Evolutionary conservation across 2,888 invertebrate species (phyloP).

Genomic region (Hirtodrosophila duncani): DNA sequence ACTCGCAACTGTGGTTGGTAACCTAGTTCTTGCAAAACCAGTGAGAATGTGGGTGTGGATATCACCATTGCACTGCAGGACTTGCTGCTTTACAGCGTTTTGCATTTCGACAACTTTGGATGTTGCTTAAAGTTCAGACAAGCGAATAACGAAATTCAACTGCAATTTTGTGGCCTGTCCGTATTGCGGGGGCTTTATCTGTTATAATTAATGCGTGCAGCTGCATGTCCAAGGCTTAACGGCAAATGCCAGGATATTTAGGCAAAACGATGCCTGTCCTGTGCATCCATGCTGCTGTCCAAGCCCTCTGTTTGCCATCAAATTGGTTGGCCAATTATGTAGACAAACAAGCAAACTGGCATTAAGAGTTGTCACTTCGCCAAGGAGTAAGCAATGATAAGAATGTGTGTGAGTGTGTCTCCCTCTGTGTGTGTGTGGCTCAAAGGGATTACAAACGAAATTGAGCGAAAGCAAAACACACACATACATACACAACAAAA

Average conservation of each 20-base stretch:
- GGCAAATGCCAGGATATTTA: conserved; percentile 19
- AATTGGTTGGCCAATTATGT: conserved; percentile 62
- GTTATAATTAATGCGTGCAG: conserved; percentile 59
- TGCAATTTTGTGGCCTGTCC: conserved; percentile 57
- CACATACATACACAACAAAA: conserved; percentile 18
- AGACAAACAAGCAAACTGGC: conserved; percentile 60
- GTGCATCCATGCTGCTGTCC: too few species aligned
- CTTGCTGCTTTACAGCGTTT: background rate
- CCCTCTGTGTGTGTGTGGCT: conserved; percentile 31
- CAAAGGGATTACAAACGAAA: conserved; percentile 67
- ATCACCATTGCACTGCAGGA: too few species aligned
- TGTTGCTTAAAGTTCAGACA: conserved; percentile 30
- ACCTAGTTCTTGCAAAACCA: conserved; percentile 36
- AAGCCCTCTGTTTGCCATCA: too few species aligned
- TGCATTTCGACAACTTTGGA: conserved; percentile 20
- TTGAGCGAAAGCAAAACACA: conserved; percentile 69
- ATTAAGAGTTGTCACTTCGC: conserved; percentile 63
- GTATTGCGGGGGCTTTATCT: conserved; percentile 28
- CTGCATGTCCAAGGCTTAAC: conserved; percentile 45
- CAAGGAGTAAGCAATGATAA: conserved; percentile 4
- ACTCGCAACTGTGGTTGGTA: conserved; percentile 41
- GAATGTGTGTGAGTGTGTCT: conserved; percentile 14
- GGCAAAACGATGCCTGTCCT: conserved; percentile 13
- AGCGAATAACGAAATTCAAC: conserved; percentile 10
- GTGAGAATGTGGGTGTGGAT: background rate